Evolutionary conservation across 2,888 invertebrate species (phyloP).

Genomic region (Lasius fuliginosus): DNA sequence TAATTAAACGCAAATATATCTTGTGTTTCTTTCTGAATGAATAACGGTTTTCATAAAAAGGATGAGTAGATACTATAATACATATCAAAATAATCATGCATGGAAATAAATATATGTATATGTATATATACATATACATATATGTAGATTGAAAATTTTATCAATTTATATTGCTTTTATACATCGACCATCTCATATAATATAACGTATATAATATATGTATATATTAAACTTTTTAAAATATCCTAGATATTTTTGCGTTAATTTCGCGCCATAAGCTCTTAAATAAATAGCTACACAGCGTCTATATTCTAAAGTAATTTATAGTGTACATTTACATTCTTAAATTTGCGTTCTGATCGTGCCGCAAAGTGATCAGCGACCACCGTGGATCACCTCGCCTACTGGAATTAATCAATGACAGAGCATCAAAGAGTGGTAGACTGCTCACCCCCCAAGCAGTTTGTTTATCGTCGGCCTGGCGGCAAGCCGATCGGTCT

Average conservation of each 20-base stretch:
- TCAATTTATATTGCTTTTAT: background rate
- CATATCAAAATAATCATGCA: background rate
- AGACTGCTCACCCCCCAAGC: slow-evolving; percentile 70
- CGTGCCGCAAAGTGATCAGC: slow-evolving; percentile 56
- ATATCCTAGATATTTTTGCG: background rate
- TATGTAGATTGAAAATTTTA: background rate
- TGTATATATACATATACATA: background rate
- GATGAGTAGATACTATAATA: background rate
- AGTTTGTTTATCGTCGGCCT: slow-evolving; percentile 83
- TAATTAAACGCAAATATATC: background rate
- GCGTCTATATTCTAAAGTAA: background rate
- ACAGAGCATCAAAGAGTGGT: slow-evolving; percentile 83
- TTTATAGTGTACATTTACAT: slow-evolving; percentile 26
- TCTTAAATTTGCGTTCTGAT: slow-evolving; percentile 55
- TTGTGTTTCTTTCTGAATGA: background rate
- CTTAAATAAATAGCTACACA: background rate
- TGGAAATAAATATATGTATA: background rate
- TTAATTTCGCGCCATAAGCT: background rate
- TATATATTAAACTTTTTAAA: background rate
- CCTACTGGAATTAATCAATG: slow-evolving; percentile 84
- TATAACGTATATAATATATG: slow-evolving; percentile 3
- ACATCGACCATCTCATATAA: background rate
- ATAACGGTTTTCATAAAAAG: background rate
- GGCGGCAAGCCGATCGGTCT: slow-evolving; percentile 68
- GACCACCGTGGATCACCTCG: slow-evolving; percentile 75